Evolutionary conservation across 2,797 vertebrate genomes (phyloP).

Genomic region (Chaetodon trifasciatus): DNA sequence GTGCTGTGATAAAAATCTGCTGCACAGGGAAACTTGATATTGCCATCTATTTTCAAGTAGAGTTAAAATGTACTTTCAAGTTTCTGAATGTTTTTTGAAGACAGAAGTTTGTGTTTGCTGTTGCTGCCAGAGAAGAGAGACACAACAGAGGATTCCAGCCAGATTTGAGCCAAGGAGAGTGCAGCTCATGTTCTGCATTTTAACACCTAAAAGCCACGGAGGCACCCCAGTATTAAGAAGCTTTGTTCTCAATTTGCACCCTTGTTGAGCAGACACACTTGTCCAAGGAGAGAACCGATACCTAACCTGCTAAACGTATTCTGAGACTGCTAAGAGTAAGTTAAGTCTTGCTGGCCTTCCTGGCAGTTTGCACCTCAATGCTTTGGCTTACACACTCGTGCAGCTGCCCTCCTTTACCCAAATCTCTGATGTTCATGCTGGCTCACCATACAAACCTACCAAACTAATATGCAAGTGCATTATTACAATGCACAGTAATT

Average conservation of each 20-base stretch:
- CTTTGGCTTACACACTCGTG: not conserved
- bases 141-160: not conserved
- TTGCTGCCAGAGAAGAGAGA: not conserved
- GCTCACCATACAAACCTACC: not conserved
- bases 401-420: not conserved
- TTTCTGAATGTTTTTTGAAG: conserved; percentile 2
- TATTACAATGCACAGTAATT: not conserved
- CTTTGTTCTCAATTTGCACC: conserved; percentile 4
- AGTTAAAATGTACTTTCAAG: not conserved
- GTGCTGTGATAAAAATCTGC: not conserved
- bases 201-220: not conserved
- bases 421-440: not conserved
- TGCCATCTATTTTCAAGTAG: not conserved
- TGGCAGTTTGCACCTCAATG: not conserved
- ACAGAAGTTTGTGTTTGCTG: not conserved
- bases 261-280: not conserved
- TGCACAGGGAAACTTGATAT: not conserved
- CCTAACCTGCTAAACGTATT: not conserved
- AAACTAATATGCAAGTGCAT: not conserved
- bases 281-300: not conserved
- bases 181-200: not conserved
- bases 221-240: too few relatives aligned
- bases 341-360: not conserved
- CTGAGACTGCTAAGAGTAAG: not conserved
- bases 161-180: not conserved